Base-by-base conservation (phyloP, 1,140 invertebrate species). In the Druon quercuslanigerum region DNA sequence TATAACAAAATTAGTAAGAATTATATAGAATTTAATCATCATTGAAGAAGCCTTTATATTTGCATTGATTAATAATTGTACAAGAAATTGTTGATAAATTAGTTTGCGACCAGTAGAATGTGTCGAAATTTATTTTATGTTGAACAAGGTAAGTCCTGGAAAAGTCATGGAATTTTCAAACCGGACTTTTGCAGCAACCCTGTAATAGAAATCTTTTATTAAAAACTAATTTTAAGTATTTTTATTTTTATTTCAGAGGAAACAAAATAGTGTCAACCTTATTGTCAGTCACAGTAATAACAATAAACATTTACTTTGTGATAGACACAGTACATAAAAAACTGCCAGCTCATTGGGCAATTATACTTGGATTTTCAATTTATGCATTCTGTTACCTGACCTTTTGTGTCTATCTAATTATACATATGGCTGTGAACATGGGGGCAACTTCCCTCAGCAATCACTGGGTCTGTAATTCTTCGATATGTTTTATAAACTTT, bases 251-350 rank as follows among this genome's bases (percentile, higher is more conserved):
- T 83, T 92, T 93, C 87, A 96, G 95, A 79, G 90, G 89, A 20
- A 96, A 94, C 83, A 96, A 95, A 89, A 89, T 95, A n/a, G 88
- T 95, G 17, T 91, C 96, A 0, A 93, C 93, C 51, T 50, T 93
- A 1, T 87, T 97, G 17, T 95, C 95, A 9, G 84, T 94, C 12
- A 86, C 95, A 20, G 95, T 98, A 1, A 96, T 98, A 84, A 87
- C 86, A 13, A 97, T 98, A 79, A 98, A 98, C 87, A 92, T 97
- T 70, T 97, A 94, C 87, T 97, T 97, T 88, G 95, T 97, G 3
- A 90, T 93, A 19, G 89, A 92, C 25, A 95, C 94, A 80, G 93
- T 96, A 0, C 86, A 92, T 13, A 81, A 91, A 2, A 84, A 90
- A 19, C 79, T 94, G 50, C 90, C 94, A 3, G 79, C 90, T 56